These are phyloP conservation scores for Scytalopus superciliaris DNA, from an alignment of 2,113 vertebrate species.

Conservation along the genomic window DNA sequence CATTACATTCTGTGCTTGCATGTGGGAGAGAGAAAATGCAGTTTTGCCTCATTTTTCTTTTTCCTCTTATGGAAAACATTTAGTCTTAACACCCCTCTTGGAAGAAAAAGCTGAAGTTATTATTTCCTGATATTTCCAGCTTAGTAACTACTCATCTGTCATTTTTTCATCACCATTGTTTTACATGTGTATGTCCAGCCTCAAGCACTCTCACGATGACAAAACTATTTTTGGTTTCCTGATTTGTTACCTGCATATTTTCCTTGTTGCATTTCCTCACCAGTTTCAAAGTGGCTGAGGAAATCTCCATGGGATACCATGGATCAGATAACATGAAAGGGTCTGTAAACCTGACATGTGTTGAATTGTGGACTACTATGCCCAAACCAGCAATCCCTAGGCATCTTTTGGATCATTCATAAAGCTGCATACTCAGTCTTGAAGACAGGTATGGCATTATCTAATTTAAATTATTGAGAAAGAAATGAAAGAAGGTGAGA, in stretches of 20 bases:
- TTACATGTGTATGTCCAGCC: conserved; percentile 3
- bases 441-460: neutral
- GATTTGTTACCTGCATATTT: conserved; percentile 43
- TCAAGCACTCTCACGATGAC: neutral
- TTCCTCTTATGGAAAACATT: neutral
- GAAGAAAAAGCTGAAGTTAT: neutral
- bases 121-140: conserved; percentile 39
- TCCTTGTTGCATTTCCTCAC: neutral
- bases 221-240: conserved; percentile 17
- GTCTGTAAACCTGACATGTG: neutral
- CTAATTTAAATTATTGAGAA: neutral
- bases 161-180: conserved; percentile 37
- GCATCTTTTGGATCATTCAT: neutral
- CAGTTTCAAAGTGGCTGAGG: conserved; percentile 24
- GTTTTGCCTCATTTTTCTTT: neutral
- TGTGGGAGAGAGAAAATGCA: neutral
- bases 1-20: neutral
- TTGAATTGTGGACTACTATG: neutral
- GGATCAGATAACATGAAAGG: conserved; percentile 13
- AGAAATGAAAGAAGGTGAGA: neutral
- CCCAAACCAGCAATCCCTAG: neutral
- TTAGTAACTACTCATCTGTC: neutral
- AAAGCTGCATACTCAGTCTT: neutral
- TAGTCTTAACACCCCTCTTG: neutral
- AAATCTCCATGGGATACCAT: conserved; percentile 9